A percentile compares a stretch with the other conserved stretches of the same genome.
Evolutionary conservation across 2,888 invertebrate genomes (phyloP).

Genomic region (Drosophila incognita): DNA sequence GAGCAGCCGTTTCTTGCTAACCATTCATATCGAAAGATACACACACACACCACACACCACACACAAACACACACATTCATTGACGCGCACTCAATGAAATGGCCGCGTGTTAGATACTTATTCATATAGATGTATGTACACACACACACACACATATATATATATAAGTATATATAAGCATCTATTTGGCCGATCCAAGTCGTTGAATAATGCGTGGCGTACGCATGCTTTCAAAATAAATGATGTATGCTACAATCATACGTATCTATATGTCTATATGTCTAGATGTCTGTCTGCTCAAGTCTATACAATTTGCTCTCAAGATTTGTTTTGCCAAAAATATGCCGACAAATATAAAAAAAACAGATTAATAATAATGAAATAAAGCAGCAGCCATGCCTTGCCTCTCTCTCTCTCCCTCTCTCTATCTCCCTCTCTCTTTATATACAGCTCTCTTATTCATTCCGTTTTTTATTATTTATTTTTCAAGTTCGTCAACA

Average conservation of each 20-base stretch:
- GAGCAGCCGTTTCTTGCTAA: constrained; percentile 18
- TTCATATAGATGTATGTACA: constrained; percentile 2
- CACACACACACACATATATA: constrained; percentile 1
- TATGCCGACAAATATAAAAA: constrained; percentile 54
- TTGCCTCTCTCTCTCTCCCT: background rate
- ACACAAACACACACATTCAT: constrained; percentile 22
- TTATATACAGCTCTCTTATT: constrained; percentile 4
- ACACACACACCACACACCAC: constrained; percentile 6
- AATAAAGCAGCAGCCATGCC: constrained; percentile 50
- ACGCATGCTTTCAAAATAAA: constrained; percentile 77
- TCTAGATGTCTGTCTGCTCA: constrained; percentile 16
- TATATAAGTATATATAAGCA: background rate
- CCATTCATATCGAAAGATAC: constrained; percentile 19
- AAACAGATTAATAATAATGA: constrained; percentile 45
- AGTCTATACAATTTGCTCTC: constrained; percentile 28
- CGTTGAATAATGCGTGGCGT: constrained; percentile 64
- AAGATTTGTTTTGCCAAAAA: constrained; percentile 70
- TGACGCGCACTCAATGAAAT: constrained; percentile 48
- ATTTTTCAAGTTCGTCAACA: constrained; percentile 57
- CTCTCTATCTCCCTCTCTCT: background rate
- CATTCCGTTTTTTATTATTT: constrained; percentile 29
- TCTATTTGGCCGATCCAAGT: constrained; percentile 8
- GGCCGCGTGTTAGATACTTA: constrained; percentile 40
- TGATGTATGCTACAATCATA: constrained; percentile 53
- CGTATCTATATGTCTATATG: constrained; percentile 13